Conservation (phyloP, 2,113 vertebrate genomes). For the Rhinolophus ferrumequinum region DNA sequence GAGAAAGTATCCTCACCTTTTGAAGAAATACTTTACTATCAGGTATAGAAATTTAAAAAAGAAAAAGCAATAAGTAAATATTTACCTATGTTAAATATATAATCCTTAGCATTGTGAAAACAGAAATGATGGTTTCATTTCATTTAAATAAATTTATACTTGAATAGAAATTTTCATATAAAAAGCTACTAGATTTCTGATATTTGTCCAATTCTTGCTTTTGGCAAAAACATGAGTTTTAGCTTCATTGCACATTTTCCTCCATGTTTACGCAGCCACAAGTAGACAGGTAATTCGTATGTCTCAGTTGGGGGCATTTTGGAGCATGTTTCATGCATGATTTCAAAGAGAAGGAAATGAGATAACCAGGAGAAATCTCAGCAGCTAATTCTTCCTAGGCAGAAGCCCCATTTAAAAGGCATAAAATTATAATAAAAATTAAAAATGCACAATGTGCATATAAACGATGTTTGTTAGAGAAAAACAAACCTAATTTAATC, state of each 20-base stretch:
- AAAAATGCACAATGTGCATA: conserved; percentile 65
- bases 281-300: conserved; percentile 71
- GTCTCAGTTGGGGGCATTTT: conserved; percentile 74
- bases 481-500: neutral
- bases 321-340: conserved; percentile 37
- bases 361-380: conserved; percentile 56
- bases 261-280: conserved; percentile 31
- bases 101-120: neutral
- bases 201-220: conserved; percentile 51
- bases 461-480: conserved; percentile 51
- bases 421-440: conserved; percentile 66
- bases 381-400: conserved; percentile 60
- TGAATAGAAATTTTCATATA: neutral
- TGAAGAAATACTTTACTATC: neutral
- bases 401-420: conserved; percentile 72
- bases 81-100: conserved; percentile 38
- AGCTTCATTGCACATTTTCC: conserved; percentile 64
- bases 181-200: conserved; percentile 23
- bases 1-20: neutral
- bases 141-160: conserved; percentile 29
- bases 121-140: conserved; percentile 28
- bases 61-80: conserved; percentile 25
- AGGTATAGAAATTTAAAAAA: neutral
- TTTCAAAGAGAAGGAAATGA: conserved; percentile 80
- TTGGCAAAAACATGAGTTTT: neutral